Evolutionary conservation across 2,888 invertebrate species (phyloP).

Genomic region (Tinea trinotella): DNA sequence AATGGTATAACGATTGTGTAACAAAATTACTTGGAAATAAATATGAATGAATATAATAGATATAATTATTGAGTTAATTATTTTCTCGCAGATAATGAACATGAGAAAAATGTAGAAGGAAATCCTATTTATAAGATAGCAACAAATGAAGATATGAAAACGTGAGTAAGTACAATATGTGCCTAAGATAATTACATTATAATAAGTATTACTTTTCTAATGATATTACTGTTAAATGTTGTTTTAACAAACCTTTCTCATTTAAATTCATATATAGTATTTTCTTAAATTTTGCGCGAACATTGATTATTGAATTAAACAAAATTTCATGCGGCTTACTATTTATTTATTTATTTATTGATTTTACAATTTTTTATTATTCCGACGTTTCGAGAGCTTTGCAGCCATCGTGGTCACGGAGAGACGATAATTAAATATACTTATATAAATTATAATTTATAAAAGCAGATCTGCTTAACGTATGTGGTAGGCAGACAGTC

Average conservation of each 20-base stretch:
- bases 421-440: too few relatives aligned
- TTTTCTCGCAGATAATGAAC: slow-evolving; percentile 1
- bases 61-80: not conserved
- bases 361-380: too few relatives aligned
- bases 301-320: too few relatives aligned
- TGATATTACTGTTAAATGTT: not conserved
- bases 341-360: too few relatives aligned
- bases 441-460: too few relatives aligned
- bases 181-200: not conserved
- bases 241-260: not conserved
- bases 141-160: slow-evolving; percentile 37
- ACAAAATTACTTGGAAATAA: not conserved
- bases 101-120: slow-evolving; percentile 7
- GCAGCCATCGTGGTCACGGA: too few relatives aligned
- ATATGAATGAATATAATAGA: not conserved
- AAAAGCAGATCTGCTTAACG: too few relatives aligned
- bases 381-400: too few relatives aligned
- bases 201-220: not conserved
- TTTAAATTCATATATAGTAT: too few relatives aligned
- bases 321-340: too few relatives aligned
- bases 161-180: slow-evolving; percentile 36
- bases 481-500: too few relatives aligned
- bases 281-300: too few relatives aligned
- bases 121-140: slow-evolving; percentile 5
- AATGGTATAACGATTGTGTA: not conserved